A percentile compares a stretch with the other conserved stretches of the same genome.
Evolutionary conservation across 2,888 invertebrate species (phyloP).

Genomic region (Heliconius erato): DNA sequence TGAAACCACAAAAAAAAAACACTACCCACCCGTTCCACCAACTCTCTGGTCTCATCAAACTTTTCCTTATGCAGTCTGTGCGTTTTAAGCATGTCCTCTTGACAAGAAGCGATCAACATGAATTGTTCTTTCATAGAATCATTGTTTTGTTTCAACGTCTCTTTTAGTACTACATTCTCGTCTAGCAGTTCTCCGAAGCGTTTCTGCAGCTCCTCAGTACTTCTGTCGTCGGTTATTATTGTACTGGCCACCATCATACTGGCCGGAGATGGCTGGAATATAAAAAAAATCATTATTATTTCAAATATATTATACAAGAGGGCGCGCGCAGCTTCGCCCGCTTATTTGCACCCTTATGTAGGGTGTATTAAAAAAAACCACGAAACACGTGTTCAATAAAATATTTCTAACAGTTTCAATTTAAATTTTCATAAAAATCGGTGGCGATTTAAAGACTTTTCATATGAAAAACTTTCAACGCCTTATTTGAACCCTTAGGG

Average conservation of each 20-base stretch:
- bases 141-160: slow-evolving; percentile 88
- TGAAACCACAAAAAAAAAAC: not conserved
- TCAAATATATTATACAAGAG: too few relatives aligned
- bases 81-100: slow-evolving; percentile 87
- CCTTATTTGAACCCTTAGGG: too few relatives aligned
- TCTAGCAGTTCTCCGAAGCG: slow-evolving; percentile 83
- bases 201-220: slow-evolving; percentile 80
- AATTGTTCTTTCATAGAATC: slow-evolving; percentile 89
- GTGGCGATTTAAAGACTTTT: too few relatives aligned
- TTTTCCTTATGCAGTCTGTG: slow-evolving; percentile 88
- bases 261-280: slow-evolving; percentile 73
- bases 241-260: slow-evolving; percentile 81
- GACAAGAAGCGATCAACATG: slow-evolving; percentile 86
- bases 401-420: too few relatives aligned
- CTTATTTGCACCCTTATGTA: too few relatives aligned
- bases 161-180: slow-evolving; percentile 86
- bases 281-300: not conserved
- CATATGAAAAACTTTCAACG: too few relatives aligned
- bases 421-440: too few relatives aligned
- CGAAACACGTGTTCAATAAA: too few relatives aligned
- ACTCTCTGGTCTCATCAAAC: slow-evolving; percentile 87
- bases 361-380: too few relatives aligned
- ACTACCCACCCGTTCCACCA: slow-evolving; percentile 82
- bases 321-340: too few relatives aligned
- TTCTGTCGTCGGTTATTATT: slow-evolving; percentile 74